Percentiles rank a stretch among this genome's conserved stretches.
Conservation (phyloP, 1,140 invertebrate genomes). For the Drosophila funebris region DNA sequence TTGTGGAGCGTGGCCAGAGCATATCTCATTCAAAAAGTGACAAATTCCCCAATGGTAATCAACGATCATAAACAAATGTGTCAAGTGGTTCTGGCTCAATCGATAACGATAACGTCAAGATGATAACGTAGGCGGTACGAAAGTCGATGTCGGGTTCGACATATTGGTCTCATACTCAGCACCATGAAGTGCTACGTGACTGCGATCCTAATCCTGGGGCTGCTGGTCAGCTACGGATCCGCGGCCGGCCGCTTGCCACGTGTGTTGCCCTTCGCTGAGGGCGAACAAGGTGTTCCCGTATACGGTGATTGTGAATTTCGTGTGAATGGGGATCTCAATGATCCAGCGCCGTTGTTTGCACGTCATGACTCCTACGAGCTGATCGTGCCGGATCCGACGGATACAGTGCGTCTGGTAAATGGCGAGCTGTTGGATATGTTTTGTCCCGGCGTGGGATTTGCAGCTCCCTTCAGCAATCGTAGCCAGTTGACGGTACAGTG, state of each 20-base stretch:
- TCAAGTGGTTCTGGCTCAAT: conserved; percentile 1
- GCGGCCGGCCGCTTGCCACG: conserved; percentile 30
- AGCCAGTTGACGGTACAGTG: conserved; percentile 68
- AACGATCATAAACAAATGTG: conserved; percentile 25
- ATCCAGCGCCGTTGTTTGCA: conserved; percentile 68
- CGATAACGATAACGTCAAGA: conserved; percentile 29
- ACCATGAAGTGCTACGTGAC: conserved; percentile 52
- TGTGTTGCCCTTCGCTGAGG: conserved; percentile 51
- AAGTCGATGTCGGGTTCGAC: background rate
- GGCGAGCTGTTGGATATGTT: conserved; percentile 75
- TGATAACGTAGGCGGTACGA: conserved; percentile 11
- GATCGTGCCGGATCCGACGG: conserved; percentile 66
- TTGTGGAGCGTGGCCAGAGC: background rate
- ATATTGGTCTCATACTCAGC: conserved; percentile 21
- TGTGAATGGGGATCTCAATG: conserved; percentile 72
- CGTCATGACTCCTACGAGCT: conserved; percentile 58
- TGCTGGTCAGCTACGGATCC: conserved; percentile 39
- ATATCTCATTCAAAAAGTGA: background rate
- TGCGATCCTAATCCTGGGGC: conserved; percentile 45
- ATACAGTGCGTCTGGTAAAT: conserved; percentile 65
- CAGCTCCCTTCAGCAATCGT: conserved; percentile 51
- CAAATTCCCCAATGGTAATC: conserved; percentile 8
- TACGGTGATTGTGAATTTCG: conserved; percentile 70
- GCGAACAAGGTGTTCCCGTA: conserved; percentile 55
- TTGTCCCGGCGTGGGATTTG: conserved; percentile 61